Base-by-base conservation (phyloP, 2,113 vertebrate species). In the Ahaetulla prasina region DNA sequence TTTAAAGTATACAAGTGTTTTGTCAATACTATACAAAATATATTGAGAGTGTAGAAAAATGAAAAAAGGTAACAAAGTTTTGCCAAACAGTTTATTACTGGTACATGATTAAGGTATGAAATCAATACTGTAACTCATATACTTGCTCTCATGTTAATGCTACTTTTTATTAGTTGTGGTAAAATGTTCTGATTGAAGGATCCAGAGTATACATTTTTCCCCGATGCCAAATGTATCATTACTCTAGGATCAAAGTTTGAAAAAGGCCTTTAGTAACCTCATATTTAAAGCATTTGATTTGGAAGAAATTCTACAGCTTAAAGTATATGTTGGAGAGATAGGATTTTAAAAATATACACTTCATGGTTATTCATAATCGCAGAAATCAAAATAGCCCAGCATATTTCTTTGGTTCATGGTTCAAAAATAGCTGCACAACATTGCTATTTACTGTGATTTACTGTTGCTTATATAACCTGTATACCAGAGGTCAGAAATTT, bases 261-360 rank as follows among this genome's bases (percentile, higher is more conserved):
- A 91, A 74, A 74, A 68, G 47, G 55, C 93, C 80, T 55, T 93
- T 54, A 74, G 39, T 74, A 94, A 85, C 86, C 89, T 89, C 43
- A 91, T 52, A 92, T 85, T 92, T 85, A 92, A 88, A 91, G 54
- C 55, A 89, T 91, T 85, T 91, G 85, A 89, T 93, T 89, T 93
- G 93, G 49, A 90, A 91, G 57, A 74, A 86, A 87, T 39, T 80
- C 39, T 89, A 27, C 80, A 93, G 80, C 39, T 91, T 89, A 93
- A 91, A 93, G 49, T 68, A 91, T 89, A 89, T 86, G 87, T 90
- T 90, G 89, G 89, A 89, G 54, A 93, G 53, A 45, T 45, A 54
- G 25, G 35, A 45, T 89, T 89, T 86, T 89, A 91, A 91, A 54
- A 93, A 93, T 91, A 89, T 63, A 89, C 74, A 55, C 85, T 90